Conservation (phyloP, 2,888 invertebrate species). For the Tenthredo livida region DNA sequence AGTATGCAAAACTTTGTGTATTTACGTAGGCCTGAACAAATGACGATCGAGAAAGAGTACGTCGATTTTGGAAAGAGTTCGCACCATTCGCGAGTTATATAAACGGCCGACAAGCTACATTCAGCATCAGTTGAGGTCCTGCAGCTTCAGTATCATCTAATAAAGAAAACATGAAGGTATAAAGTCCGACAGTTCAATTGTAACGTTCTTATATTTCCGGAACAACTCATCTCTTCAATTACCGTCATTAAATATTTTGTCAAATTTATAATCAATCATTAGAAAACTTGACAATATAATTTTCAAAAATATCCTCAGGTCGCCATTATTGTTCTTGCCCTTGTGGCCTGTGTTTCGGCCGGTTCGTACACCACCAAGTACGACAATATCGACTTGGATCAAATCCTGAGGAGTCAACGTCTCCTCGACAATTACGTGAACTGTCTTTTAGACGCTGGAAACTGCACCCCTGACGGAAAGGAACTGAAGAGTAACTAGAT, state of each 20-base stretch:
- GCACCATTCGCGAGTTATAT: conserved; percentile 35
- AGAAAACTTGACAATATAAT: neutral
- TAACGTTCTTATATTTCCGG: neutral
- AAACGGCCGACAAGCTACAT: conserved; percentile 2
- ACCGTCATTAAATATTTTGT: neutral
- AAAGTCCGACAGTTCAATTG: conserved; percentile 3
- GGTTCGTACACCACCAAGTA: conserved; percentile 83
- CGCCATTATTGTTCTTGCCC: conserved; percentile 65
- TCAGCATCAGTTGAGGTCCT: conserved; percentile 69
- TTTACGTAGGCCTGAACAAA: conserved; percentile 26
- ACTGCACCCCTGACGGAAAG: conserved; percentile 85
- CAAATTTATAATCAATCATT: neutral
- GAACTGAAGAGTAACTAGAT: conserved; percentile 84
- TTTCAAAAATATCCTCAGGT: conserved; percentile 60
- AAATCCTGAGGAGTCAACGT: conserved; percentile 84
- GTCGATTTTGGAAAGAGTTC: conserved; percentile 26
- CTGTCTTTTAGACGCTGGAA: conserved; percentile 83
- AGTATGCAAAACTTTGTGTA: conserved; percentile 44
- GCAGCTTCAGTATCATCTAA: conserved; percentile 34
- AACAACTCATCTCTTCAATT: no score
- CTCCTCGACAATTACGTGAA: conserved; percentile 84
- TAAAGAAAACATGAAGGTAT: conserved; percentile 70
- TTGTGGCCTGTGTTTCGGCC: conserved; percentile 65
- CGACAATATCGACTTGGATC: conserved; percentile 85
- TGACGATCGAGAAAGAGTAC: conserved; percentile 19